Evolutionary conservation across 1,140 invertebrate species (phyloP).

Genomic region (Vollenhovia emeryi): DNA sequence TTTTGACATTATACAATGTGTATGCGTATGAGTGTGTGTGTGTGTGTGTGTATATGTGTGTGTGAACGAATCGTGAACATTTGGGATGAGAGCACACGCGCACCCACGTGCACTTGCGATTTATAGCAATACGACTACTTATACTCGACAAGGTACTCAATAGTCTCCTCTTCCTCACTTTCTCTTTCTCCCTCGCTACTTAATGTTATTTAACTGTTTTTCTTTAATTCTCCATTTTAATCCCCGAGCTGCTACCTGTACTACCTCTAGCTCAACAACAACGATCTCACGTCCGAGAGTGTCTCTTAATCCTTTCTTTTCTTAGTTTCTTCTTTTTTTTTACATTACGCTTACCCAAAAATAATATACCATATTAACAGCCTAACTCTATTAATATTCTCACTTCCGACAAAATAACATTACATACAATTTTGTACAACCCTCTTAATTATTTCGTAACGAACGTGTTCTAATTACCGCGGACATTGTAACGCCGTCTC

Average conservation of each 20-base stretch:
- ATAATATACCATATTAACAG: slow-evolving; percentile 82
- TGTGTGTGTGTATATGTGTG: neutral
- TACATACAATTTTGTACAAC: slow-evolving; percentile 81
- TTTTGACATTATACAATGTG: slow-evolving; percentile 67
- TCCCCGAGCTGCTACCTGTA: slow-evolving; percentile 79
- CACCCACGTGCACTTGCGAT: slow-evolving; percentile 66
- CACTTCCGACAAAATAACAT: slow-evolving; percentile 80
- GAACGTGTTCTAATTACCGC: slow-evolving; percentile 40
- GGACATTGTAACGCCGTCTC: slow-evolving; percentile 27
- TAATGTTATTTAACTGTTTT: slow-evolving; percentile 22
- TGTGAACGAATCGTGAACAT: neutral
- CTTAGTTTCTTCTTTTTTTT: slow-evolving; percentile 63
- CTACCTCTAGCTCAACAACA: slow-evolving; percentile 81
- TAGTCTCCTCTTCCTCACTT: slow-evolving; percentile 69
- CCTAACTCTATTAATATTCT: slow-evolving; percentile 78
- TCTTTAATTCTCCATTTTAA: slow-evolving; percentile 45
- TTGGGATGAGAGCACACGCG: slow-evolving; percentile 56
- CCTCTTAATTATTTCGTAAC: slow-evolving; percentile 65
- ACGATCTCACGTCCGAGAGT: slow-evolving; percentile 72
- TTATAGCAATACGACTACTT: slow-evolving; percentile 82
- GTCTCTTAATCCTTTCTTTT: slow-evolving; percentile 47
- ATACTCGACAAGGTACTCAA: slow-evolving; percentile 84
- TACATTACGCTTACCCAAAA: slow-evolving; percentile 78
- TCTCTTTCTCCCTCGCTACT: neutral
- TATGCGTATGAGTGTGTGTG: slow-evolving; percentile 18